These are phyloP conservation scores for Steinernema carpocapsae DNA, from an alignment of 2,888 invertebrate genomes.

Conservation along the genomic window DNA sequence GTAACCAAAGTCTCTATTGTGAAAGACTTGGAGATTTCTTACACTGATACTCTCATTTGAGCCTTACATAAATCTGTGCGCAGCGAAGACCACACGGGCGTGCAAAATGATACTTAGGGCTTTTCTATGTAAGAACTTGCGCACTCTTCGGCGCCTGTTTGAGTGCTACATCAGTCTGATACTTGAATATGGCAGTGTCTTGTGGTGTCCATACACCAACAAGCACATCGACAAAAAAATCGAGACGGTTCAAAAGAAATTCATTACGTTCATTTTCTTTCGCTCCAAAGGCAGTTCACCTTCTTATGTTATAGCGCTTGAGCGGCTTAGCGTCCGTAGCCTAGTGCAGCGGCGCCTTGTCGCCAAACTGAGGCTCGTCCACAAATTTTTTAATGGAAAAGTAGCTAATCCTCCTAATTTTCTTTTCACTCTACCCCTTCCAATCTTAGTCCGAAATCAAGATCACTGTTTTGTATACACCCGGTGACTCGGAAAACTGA, in stretches of 20 bases:
- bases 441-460: too few relatives aligned
- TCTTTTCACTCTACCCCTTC: too few relatives aligned
- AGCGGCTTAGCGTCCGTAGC: not conserved
- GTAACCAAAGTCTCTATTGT: not conserved
- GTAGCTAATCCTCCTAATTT: too few relatives aligned
- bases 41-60: not conserved
- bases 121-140: not conserved
- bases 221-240: not conserved
- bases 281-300: not conserved
- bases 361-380: not conserved
- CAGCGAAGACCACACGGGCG: not conserved
- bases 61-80: not conserved
- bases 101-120: not conserved
- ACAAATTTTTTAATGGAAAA: not conserved
- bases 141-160: not conserved
- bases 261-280: not conserved
- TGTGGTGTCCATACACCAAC: not conserved
- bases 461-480: too few relatives aligned
- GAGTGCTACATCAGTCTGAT: not conserved
- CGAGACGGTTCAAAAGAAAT: not conserved
- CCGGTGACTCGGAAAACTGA: too few relatives aligned
- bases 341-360: not conserved
- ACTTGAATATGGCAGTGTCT: not conserved
- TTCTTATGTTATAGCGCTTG: too few relatives aligned
- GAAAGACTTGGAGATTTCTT: not conserved